phyloP scores from a whole-genome alignment of 2,113 vertebrate species.

The Pseudois nayaur region DNA sequence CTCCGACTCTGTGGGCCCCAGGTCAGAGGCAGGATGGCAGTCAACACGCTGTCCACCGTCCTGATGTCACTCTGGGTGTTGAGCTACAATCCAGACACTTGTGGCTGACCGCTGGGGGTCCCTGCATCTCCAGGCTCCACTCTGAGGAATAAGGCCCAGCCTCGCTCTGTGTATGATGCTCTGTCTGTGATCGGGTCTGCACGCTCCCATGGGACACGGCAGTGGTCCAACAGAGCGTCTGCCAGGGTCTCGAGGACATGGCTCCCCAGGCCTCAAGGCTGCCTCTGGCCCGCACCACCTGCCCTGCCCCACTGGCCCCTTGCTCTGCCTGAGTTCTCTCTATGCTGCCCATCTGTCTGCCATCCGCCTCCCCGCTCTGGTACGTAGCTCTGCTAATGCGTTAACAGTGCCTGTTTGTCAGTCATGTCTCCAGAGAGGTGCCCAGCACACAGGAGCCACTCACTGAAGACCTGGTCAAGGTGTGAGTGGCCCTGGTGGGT shows the following conservation, averaged over 20 bases:
- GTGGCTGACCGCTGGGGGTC: fast-evolving
- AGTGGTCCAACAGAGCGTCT: background rate
- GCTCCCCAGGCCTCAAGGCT: background rate
- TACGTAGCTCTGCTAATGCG: fast-evolving
- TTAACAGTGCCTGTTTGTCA: fast-evolving
- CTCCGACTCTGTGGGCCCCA: fast-evolving
- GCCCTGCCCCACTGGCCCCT: background rate
- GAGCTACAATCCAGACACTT: background rate
- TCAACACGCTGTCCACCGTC: fast-evolving
- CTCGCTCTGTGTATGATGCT: background rate
- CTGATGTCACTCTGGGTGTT: background rate
- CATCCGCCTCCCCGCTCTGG: fast-evolving
- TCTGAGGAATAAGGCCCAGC: background rate
- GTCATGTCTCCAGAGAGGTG: background rate
- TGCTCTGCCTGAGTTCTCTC: background rate
- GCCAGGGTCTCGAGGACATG: background rate
- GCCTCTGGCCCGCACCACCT: fast-evolving
- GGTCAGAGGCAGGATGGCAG: background rate
- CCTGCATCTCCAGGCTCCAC: background rate
- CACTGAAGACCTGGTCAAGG: background rate
- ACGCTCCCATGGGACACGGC: background rate
- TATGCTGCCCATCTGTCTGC: fast-evolving
- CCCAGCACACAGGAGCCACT: background rate
- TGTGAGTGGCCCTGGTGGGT: fast-evolving
- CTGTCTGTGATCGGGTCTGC: fast-evolving